These are phyloP conservation scores for Copsychus sechellarum DNA, from an alignment of 2,113 vertebrate species.

Conservation along the genomic window DNA sequence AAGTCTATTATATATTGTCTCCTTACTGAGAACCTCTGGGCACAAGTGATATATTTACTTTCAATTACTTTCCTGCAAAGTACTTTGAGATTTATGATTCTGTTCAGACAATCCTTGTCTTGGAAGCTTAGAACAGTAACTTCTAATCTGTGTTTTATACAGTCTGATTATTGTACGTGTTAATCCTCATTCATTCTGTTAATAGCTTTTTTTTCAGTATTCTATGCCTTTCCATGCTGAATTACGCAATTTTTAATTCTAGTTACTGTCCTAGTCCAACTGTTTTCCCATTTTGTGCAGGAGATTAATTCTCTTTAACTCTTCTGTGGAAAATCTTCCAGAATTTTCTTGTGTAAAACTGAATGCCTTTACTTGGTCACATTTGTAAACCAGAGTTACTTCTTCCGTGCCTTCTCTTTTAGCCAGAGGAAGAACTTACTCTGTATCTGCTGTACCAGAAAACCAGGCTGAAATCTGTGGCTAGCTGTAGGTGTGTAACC, in stretches of 20 bases:
- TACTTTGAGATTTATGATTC: background rate
- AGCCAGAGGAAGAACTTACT: background rate
- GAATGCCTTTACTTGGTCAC: background rate
- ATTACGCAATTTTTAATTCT: background rate
- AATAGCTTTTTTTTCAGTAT: background rate
- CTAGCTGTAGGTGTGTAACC: background rate
- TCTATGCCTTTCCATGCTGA: background rate
- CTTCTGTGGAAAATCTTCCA: background rate
- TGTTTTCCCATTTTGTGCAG: background rate
- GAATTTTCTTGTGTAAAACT: background rate
- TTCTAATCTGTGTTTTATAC: background rate
- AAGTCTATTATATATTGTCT: background rate
- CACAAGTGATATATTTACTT: background rate
- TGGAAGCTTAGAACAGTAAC: background rate
- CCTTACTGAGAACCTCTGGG: background rate
- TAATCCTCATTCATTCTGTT: background rate
- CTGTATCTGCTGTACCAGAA: background rate
- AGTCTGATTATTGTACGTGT: background rate
- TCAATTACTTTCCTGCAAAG: background rate
- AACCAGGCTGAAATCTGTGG: background rate
- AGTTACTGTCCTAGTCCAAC: background rate
- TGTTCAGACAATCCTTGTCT: background rate
- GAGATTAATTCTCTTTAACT: background rate
- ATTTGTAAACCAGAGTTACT: background rate
- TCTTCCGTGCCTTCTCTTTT: background rate